These are phyloP conservation scores for Falco concolor DNA, from an alignment of 2,797 vertebrate genomes.

Conservation along the genomic window DNA sequence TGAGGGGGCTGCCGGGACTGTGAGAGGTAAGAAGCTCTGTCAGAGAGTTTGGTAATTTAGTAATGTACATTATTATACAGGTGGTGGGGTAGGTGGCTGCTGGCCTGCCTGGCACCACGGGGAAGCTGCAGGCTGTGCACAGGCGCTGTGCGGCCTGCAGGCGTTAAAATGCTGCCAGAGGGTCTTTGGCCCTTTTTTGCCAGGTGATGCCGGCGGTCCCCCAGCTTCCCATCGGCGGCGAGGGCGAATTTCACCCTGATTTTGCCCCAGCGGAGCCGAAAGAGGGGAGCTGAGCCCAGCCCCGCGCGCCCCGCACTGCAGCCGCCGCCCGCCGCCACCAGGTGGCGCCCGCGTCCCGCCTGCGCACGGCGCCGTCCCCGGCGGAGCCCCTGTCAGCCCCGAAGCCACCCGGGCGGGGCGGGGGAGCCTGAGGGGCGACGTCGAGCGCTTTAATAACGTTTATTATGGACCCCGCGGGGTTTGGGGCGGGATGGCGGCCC, in stretches of 20 bases:
- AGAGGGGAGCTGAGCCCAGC: not conserved
- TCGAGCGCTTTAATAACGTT: fast-evolving
- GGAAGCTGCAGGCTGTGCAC: fast-evolving
- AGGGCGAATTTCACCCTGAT: not conserved
- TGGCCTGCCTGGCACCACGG: fast-evolving
- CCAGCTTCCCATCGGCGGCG: not conserved
- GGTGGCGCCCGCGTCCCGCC: not conserved
- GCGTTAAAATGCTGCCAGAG: fast-evolving
- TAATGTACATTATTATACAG: fast-evolving
- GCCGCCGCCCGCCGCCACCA: not conserved
- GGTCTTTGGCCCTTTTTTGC: fast-evolving
- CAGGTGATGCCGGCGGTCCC: not conserved
- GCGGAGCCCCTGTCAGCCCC: too few relatives aligned
- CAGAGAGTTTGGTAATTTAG: fast-evolving
- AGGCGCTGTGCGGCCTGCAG: fast-evolving
- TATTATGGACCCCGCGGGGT: fast-evolving
- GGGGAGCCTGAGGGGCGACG: not conserved
- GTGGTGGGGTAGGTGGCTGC: fast-evolving
- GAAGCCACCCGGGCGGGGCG: too few relatives aligned
- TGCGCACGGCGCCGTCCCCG: too few relatives aligned
- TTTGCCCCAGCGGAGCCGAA: not conserved
- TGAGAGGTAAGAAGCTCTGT: too few relatives aligned
- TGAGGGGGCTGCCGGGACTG: fast-evolving
- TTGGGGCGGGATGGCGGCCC: not conserved
- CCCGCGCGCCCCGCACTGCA: not conserved